Base-by-base conservation (phyloP, 2,797 vertebrate genomes). In the Gymnothorax reevesii region DNA sequence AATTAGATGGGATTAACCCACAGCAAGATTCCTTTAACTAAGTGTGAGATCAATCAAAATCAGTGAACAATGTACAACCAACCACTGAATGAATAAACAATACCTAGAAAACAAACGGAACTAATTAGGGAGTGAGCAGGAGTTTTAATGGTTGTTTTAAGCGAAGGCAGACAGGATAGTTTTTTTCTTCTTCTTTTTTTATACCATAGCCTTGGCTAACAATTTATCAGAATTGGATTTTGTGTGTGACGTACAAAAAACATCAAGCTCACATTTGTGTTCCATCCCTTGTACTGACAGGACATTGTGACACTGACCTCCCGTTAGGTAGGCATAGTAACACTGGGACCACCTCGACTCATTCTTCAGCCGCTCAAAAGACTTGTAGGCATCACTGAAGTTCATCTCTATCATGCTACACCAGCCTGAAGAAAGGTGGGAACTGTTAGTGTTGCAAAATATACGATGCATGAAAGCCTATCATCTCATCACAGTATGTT, bases 331-430 rank as follows among this genome's bases (percentile, higher is more conserved):
- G 57, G 98, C 98, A 2, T 99, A 99, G 91, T 99, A 99, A 93
- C 99, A 99, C 93, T 99, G 99, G 0, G 99, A 99, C 99, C 99
- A 99, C 88, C 98, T 95, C 13, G 99, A 99, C 89, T 99, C 98
- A 0, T 97, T 97, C 91, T 98, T 99, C 86, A 99, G 97, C 57
- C 99, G 95, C 93, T 98, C 97, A 17, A 99, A 99, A 15, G 98
- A 98, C 88, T 93, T 94, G 92, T 96, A 98, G 0, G 98, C 98
- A 1, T 99, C 98, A 89, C 95, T 94, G 94, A 97, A 99, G 93
- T 97, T 99, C 95, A 99, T 97, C 91, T 99, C 98, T 79, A 99
- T 99, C 99, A 99, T 99, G 95, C 98, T 99, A 95, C 99, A 99
- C 99, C 99, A 99, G 42, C 99, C 98, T 99, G 86, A 82, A 89